These are phyloP conservation scores for Apantesis nais DNA, from an alignment of 2,888 invertebrate species.

Conservation along the genomic window DNA sequence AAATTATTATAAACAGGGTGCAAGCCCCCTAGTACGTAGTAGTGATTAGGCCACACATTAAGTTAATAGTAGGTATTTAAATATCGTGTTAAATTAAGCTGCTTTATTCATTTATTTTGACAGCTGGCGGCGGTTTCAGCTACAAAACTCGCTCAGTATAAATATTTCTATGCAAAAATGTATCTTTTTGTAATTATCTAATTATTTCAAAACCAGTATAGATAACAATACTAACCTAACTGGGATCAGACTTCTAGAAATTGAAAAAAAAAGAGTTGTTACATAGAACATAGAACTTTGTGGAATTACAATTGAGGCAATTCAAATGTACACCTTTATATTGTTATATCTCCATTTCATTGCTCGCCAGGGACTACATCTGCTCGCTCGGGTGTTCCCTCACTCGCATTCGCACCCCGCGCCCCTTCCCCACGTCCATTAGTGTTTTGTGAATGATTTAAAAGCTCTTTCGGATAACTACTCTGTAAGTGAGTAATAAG, in stretches of 20 bases:
- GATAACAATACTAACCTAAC: background rate
- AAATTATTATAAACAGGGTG: background rate
- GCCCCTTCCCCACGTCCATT: slow-evolving; percentile 81
- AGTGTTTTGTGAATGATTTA: slow-evolving; percentile 87
- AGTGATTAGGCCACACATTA: background rate
- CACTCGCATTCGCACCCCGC: slow-evolving; percentile 50
- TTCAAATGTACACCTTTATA: slow-evolving; percentile 80
- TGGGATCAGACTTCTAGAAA: background rate
- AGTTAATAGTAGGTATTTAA: background rate
- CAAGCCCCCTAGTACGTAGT: background rate
- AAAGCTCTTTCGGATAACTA: slow-evolving; percentile 86
- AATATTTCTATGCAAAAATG: background rate
- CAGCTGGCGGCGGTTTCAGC: background rate
- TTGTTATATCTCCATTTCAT: slow-evolving; percentile 84
- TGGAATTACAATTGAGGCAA: slow-evolving; percentile 74
- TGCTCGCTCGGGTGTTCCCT: slow-evolving; percentile 59
- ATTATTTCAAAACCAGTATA: background rate
- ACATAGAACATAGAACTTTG: slow-evolving; percentile 34
- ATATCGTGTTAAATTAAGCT: background rate
- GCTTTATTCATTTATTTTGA: background rate
- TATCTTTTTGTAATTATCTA: background rate
- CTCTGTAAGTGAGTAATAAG: slow-evolving; percentile 86
- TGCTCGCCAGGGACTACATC: slow-evolving; percentile 81
- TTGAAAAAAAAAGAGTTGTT: background rate
- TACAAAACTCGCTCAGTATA: background rate